These are phyloP conservation scores for Triplophysa rosa DNA, from an alignment of 2,113 vertebrate genomes.

Conservation along the genomic window DNA sequence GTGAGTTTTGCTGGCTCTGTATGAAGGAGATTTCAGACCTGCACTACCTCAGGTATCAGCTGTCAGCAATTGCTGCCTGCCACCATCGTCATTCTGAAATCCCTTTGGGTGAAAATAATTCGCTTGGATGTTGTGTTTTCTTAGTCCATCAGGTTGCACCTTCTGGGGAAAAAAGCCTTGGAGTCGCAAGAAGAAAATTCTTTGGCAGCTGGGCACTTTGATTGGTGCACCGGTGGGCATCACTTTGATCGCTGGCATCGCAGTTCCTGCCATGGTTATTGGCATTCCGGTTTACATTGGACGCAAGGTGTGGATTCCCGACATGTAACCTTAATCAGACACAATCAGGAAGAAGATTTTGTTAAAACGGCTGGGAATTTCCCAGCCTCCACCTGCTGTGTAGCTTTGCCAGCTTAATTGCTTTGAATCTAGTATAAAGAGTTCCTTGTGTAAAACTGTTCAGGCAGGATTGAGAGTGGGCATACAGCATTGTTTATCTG, in stretches of 20 bases:
- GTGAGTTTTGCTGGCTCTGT: conserved; percentile 99
- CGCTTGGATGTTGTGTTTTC: neutral
- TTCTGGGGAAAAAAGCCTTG: conserved; percentile 99
- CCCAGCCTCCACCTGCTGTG: neutral
- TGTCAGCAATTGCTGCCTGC: no score
- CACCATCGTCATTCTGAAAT: no score
- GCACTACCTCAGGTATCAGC: conserved; percentile 95
- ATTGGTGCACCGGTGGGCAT: conserved; percentile 97
- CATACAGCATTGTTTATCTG: neutral
- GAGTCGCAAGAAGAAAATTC: conserved; percentile 98
- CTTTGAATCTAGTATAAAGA: neutral
- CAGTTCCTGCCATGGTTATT: conserved; percentile 97
- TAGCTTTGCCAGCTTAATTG: neutral
- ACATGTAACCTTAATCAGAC: neutral
- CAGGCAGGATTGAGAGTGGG: neutral
- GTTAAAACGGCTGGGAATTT: conserved; percentile 7
- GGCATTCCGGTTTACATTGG: conserved; percentile 97
- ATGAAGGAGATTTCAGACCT: conserved; percentile 99
- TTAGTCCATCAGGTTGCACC: conserved; percentile 94
- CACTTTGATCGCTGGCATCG: conserved; percentile 96
- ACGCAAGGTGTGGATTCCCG: conserved; percentile 82
- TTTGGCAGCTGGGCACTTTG: conserved; percentile 97
- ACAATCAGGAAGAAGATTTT: neutral
- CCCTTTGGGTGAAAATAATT: neutral
- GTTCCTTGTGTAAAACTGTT: neutral